These are phyloP conservation scores for Romanogobio albipinnatus DNA, from an alignment of 2,113 vertebrate genomes.

Conservation along the genomic window DNA sequence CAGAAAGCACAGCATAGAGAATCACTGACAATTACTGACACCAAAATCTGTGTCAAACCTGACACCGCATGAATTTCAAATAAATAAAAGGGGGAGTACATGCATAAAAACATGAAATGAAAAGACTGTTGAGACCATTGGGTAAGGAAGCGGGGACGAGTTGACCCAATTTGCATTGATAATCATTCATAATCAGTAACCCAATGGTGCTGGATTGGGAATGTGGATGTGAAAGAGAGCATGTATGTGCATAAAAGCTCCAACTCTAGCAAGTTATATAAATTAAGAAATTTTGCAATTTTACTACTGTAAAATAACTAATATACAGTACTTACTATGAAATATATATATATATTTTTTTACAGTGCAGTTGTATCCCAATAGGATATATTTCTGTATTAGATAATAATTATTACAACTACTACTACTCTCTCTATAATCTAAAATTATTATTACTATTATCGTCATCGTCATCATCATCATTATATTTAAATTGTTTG, in stretches of 20 bases:
- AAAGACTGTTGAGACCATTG: neutral
- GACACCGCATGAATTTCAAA: constrained; percentile 25
- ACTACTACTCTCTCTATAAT: no score
- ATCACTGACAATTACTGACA: constrained; percentile 8
- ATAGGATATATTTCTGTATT: no score
- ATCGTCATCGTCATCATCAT: no score
- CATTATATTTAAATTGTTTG: no score
- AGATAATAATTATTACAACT: no score
- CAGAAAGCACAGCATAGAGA: neutral
- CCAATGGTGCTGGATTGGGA: neutral
- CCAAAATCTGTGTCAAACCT: neutral
- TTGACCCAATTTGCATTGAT: constrained; percentile 19
- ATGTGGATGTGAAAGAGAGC: neutral
- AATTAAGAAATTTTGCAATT: no score
- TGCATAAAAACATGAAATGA: neutral
- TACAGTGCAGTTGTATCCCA: no score
- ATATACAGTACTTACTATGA: no score
- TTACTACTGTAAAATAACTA: no score
- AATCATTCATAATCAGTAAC: constrained; percentile 6
- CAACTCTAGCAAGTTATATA: neutral
- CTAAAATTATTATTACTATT: no score
- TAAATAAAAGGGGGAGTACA: neutral
- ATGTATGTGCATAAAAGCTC: neutral
- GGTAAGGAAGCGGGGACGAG: neutral
- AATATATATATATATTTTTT: no score